A percentile compares a stretch with the other conserved stretches of the same genome.
These are phyloP conservation scores for Ceyx margarethae DNA, from an alignment of 2,113 vertebrate species.

Conservation along the genomic window DNA sequence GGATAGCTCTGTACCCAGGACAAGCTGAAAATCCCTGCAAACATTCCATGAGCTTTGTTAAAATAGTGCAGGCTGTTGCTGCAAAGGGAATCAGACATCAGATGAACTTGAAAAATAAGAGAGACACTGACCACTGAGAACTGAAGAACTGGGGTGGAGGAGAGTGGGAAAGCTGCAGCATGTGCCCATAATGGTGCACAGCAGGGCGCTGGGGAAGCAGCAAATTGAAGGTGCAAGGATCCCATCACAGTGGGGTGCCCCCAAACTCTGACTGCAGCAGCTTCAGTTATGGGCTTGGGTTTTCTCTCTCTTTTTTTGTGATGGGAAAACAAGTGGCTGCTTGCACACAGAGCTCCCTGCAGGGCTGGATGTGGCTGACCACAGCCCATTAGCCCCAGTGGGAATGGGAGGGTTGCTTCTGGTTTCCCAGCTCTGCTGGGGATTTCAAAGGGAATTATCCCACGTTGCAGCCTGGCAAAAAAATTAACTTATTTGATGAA, in stretches of 20 bases:
- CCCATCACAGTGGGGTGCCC: not conserved
- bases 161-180: not conserved
- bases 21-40: not conserved
- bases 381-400: not conserved
- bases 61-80: not conserved
- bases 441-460: conserved; percentile 35
- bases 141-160: not conserved
- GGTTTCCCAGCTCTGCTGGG: not conserved
- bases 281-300: not conserved
- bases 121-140: not conserved
- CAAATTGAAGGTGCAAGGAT: not conserved
- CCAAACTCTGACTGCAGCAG: not conserved
- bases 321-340: conserved; percentile 7
- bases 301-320: not conserved
- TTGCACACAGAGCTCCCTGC: not conserved
- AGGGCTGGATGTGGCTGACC: conserved; percentile 3
- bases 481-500: not conserved
- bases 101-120: not conserved
- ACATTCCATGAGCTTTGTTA: not conserved
- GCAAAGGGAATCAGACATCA: not conserved
- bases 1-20: not conserved
- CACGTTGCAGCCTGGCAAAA: not conserved
- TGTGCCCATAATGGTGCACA: not conserved
- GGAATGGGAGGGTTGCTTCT: not conserved
- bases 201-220: not conserved